Evolutionary conservation across 1,140 invertebrate genomes (phyloP), one percentile per base, ranked within the genome.

Genomic region (Nasonia vitripennis): DNA sequence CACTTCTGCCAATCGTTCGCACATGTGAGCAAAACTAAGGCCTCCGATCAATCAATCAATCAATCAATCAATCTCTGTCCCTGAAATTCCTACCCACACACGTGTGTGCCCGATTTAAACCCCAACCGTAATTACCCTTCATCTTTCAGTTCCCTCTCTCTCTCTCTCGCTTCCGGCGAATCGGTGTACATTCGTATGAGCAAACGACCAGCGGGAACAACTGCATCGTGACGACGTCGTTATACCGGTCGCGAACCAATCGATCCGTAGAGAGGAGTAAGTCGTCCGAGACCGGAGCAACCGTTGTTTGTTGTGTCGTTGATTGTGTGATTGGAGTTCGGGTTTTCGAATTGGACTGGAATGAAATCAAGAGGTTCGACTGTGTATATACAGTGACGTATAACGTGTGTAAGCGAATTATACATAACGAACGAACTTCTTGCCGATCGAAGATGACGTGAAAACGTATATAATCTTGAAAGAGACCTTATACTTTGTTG

Each of bases 41-140:
- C 68, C 68, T 11, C 31, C 68, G 23, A 71, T 71, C 68, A 71
- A 71, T 71, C 68, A 34, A 34, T 71, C 67, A 70, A 70, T 70
- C 67, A 70, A 70, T 70, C 68, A 71, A 62, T 71, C 23, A 31
- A 71, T 71, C 68, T 71, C 55, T 62, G 55, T 62, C 55, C 17
- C 20, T 62, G 17, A 17, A 62, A 62, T 62, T 14, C 17, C 51
- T 55, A 55, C 11, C 17, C 55, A 62, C 55, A 17, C 2, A 12
- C 55, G 6, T 62, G 55, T 62, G 55, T 62, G 55, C 55, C 55
- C 55, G 7, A 62, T 62, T 62, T n/a, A 62, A 62, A 62, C 20
- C 55, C 17, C 17, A 62, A 20, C 20, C 55, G 55, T 62, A 62
- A 62, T 62, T 62, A 62, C 55, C 55, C 55, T 20, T 62, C 55